Base-by-base conservation (phyloP, 2,113 vertebrate genomes). In the Leucosticte australis region DNA sequence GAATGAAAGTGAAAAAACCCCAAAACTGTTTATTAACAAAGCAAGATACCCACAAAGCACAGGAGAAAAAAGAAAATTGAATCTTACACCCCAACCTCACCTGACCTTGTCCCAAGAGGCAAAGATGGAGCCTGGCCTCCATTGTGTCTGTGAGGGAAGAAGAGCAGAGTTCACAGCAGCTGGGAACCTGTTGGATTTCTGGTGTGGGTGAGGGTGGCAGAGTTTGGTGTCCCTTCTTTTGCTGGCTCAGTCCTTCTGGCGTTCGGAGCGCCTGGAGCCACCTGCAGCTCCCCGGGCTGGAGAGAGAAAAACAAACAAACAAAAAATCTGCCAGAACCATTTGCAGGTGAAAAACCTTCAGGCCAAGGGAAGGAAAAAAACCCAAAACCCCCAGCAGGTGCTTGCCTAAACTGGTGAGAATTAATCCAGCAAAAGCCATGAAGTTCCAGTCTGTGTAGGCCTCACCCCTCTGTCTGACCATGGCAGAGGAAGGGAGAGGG, bases 61-160 rank as follows among this genome's bases (percentile, higher is more conserved):
- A 65, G 62, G 15, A 24, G 35, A 44, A 39, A 60, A 64, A 65
- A 78, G 31, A 24, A 35, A 80, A 37, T 44, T 15, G 15, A 46
- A 55, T 33, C 39, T 80, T 31, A 46, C 26, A 30, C 7, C 19
- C 9, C 20, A 23, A 21, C 15, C 20, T 23, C 49, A 30, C 11
- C 49, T 42, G 2, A 8, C 31, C 0, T 0, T 0, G 3, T 19
- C 20, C 62, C 1, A 1, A 44, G 60, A 53, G 49, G 33, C 62
- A 46, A 11, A 65, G 39, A 23, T 44, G 39, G 33, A 3, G 18
- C 7, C 26, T 30, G 26, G 39, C 26, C 41, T 28, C n/a, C 33
- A 22, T 46, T 30, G 31, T 42, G 24, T 53, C 2, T 44, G 49
- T 15, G 49, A 46, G 26, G 39, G 77, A 24, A 55, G 31, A 44